These are phyloP conservation scores for Acleris literana DNA, from an alignment of 2,888 invertebrate species.

Conservation along the genomic window DNA sequence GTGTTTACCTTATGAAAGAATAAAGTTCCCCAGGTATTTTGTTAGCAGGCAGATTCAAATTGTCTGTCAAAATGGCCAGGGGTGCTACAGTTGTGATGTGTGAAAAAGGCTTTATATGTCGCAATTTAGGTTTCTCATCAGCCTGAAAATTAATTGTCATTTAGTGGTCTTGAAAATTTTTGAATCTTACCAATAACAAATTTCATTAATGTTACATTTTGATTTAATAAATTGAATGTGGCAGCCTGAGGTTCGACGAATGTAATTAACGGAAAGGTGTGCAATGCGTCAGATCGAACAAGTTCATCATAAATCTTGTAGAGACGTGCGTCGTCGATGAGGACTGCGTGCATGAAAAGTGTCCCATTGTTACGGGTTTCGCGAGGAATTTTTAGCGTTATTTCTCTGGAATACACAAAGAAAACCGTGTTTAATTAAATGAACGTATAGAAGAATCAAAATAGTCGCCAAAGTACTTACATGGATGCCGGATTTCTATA, in stretches of 20 bases:
- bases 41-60: constrained; percentile 84
- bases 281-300: constrained; percentile 84
- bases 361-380: constrained; percentile 93
- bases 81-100: constrained; percentile 90
- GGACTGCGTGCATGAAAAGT: constrained; percentile 89
- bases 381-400: constrained; percentile 80
- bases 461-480: constrained; percentile 53
- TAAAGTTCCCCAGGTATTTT: constrained; percentile 88
- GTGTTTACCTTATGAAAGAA: constrained; percentile 81
- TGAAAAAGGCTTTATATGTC: constrained; percentile 83
- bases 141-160: constrained; percentile 50
- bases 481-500: constrained; percentile 78
- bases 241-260: constrained; percentile 89
- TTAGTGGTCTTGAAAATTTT: neutral
- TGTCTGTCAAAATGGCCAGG: constrained; percentile 90
- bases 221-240: constrained; percentile 87
- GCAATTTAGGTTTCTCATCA: constrained; percentile 44
- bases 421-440: constrained; percentile 1
- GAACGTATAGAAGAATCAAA: constrained; percentile 15
- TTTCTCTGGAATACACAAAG: constrained; percentile 21
- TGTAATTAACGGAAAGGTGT: constrained; percentile 87
- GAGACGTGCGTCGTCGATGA: constrained; percentile 78
- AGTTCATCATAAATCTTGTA: constrained; percentile 83
- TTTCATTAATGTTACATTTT: constrained; percentile 52
- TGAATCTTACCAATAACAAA: neutral